Conservation (phyloP, 2,888 invertebrate species). For the Aquatica leii region DNA sequence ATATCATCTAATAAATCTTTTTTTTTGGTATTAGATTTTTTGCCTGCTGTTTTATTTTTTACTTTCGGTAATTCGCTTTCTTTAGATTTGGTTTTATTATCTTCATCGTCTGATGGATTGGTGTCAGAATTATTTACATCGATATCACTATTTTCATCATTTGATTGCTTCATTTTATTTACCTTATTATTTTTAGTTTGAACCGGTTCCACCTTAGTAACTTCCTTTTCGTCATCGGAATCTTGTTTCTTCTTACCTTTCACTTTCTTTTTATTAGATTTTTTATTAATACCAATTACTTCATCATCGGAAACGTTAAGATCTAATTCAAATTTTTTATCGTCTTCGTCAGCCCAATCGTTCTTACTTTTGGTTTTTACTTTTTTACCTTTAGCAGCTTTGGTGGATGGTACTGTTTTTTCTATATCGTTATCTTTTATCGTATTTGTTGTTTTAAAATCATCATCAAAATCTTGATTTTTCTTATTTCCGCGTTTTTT, state of each 20-base stretch:
- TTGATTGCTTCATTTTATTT: no score
- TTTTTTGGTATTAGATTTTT: no score
- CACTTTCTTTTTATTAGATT: conserved; percentile 50
- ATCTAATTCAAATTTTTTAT: conserved; percentile 42
- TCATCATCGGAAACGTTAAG: conserved; percentile 50
- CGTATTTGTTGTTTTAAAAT: conserved; percentile 59
- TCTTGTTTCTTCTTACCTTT: conserved; percentile 34
- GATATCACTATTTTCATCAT: no score
- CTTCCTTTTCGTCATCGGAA: conserved; percentile 37
- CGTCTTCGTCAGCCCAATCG: conserved; percentile 56
- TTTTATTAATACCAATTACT: conserved; percentile 48
- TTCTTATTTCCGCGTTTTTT: conserved; percentile 69
- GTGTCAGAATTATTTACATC: no score
- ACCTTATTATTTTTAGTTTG: no score
- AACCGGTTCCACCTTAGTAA: no score
- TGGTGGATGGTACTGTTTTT: conserved; percentile 62
- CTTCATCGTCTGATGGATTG: no score
- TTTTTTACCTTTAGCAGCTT: conserved; percentile 59
- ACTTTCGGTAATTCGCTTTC: background rate
- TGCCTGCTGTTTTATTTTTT: background rate
- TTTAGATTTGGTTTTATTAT: no score
- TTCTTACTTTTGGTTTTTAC: conserved; percentile 50
- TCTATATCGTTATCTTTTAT: conserved; percentile 51
- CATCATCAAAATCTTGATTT: conserved; percentile 65
- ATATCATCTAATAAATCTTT: conserved; percentile 10